phyloP scores from a whole-genome alignment of 2,797 vertebrate species.

The Clarias platycephalus region DNA sequence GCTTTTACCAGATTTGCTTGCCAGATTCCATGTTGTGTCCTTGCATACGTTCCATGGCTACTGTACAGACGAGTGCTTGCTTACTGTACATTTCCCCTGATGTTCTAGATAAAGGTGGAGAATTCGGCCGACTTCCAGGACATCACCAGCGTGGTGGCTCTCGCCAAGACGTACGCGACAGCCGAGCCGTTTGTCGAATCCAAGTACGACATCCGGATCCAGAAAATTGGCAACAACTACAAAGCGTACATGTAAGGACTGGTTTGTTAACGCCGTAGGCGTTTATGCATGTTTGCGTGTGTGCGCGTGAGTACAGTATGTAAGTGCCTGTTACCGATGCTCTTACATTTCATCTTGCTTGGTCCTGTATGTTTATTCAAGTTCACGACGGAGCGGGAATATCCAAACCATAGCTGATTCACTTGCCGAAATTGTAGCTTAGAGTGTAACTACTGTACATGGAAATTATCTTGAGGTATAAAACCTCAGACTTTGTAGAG shows the following conservation, averaged over 20 bases:
- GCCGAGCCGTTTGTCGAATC: conserved; percentile 90
- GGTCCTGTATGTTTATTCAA: background rate
- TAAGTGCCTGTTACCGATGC: background rate
- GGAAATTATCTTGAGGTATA: conserved; percentile 15
- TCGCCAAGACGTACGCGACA: conserved; percentile 92
- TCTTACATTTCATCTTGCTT: background rate
- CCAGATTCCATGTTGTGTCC: background rate
- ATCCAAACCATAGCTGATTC: background rate
- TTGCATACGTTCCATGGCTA: background rate
- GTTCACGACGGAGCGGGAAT: background rate
- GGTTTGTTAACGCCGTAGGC: background rate
- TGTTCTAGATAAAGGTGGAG: conserved; percentile 90
- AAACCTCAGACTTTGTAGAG: conserved; percentile 40
- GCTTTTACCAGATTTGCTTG: background rate
- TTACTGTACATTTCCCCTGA: conserved; percentile 2
- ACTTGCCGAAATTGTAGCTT: conserved; percentile 13
- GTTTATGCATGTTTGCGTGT: background rate
- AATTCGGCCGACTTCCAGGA: conserved; percentile 93
- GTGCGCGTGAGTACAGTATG: background rate
- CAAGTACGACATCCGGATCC: conserved; percentile 95
- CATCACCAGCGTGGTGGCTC: conserved; percentile 91
- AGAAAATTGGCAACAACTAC: conserved; percentile 97
- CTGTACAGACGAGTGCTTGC: background rate
- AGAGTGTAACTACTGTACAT: background rate
- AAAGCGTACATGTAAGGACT: conserved; percentile 95